phyloP scores from a whole-genome alignment of 2,113 vertebrate genomes.

The Myotis yumanensis region DNA sequence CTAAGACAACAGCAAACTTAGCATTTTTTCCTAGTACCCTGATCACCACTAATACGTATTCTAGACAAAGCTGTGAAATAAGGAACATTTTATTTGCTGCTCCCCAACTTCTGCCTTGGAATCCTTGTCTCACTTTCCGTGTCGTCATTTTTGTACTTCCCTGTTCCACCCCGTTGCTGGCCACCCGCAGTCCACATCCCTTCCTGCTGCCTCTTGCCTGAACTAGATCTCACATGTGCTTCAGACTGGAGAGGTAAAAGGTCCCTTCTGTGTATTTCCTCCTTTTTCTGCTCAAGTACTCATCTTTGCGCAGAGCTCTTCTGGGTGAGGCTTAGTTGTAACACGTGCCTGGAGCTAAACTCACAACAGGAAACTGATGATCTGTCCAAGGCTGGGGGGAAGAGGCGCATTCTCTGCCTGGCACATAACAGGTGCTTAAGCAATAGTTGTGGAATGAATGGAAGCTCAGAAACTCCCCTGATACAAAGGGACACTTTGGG shows the following conservation, averaged over 20 bases:
- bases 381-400: not conserved
- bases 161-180: not conserved
- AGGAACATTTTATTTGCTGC: not conserved
- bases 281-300: not conserved
- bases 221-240: not conserved
- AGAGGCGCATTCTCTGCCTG: not conserved
- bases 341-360: not conserved
- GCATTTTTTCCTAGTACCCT: not conserved
- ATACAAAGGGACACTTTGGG: not conserved
- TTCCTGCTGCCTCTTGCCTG: not conserved
- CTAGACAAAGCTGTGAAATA: slow-evolving; percentile 17
- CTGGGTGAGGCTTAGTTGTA: not conserved
- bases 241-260: not conserved
- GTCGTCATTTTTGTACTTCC: not conserved
- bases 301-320: not conserved
- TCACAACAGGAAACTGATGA: not conserved
- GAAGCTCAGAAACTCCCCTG: not conserved
- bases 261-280: not conserved
- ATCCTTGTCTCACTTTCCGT: not conserved
- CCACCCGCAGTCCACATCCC: not conserved
- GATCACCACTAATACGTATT: not conserved
- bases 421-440: not conserved
- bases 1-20: not conserved
- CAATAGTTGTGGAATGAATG: not conserved
- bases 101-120: not conserved